Evolutionary conservation across 2,797 vertebrate species (phyloP), one percentile per base, ranked within the genome.

Genomic region (Luscinia megarhynchos): DNA sequence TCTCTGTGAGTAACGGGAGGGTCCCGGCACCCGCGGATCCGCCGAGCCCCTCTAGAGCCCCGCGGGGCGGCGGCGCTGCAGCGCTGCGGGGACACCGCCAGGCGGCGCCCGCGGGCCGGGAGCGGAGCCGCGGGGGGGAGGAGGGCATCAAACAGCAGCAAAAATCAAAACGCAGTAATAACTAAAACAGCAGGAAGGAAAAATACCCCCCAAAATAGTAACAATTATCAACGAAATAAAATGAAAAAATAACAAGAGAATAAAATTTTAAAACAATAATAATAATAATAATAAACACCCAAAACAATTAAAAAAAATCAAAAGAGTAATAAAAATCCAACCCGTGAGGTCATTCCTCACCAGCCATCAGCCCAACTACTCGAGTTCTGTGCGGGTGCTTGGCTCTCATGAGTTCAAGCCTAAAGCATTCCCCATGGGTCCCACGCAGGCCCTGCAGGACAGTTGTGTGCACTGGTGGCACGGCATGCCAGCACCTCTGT

Each of bases 1-100:
- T 98, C 98, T 98, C 98, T 98, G 99, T 99, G 98, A 99, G 67
- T 15, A 19, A 14, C 13, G 18, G 45, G 12, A 17, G 43, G 20
- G 57, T 5, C 4, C 4, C 43, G 66, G 55, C 46, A 14, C 6
- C 2, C 36, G 36, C 11, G n/a, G 48, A 27, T 27, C 27, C 40
- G 68, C 68, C 58, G 20, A 1, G 2, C 58, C 50, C 23, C 12
- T 10, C 18, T 29, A 45, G 43, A 45, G 11, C 30, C 41, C 41
- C 50, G 23, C 67, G 40, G 57, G 38, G 66, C 66, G 5, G 18
- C 5, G 41, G 66, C 11, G 53, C 53, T 78, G 66, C 84, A 63
- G 84, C 26, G 58, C 66, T 23, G 75, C 51, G 43, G 23, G 13
- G 14, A 80, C 53, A 58, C 76, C 85, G 85, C 59, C 76, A 45